Evolutionary conservation across 2,113 vertebrate genomes (phyloP).

Genomic region (Solea solea): DNA sequence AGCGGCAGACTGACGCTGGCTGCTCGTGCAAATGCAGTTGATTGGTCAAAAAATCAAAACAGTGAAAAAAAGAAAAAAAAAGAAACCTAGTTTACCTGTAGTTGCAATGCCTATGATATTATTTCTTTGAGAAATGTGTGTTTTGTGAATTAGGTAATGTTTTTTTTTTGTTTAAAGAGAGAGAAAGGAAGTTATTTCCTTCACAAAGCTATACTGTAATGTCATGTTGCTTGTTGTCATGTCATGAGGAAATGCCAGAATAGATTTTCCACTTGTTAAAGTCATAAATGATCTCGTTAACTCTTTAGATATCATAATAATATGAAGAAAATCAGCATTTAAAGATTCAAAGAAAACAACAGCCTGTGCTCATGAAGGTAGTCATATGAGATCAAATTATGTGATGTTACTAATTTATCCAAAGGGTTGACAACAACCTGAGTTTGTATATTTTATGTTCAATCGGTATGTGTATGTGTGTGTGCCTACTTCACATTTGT

Average conservation of each 20-base stretch:
- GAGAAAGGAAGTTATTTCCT: conserved; percentile 23
- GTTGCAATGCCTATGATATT: conserved; percentile 63
- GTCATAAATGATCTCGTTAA: no score
- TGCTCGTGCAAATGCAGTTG: conserved; percentile 42
- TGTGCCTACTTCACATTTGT: conserved; percentile 23
- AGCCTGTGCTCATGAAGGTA: conserved; percentile 44
- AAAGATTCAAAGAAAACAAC: conserved; percentile 44
- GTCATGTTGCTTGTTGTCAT: conserved; percentile 15
- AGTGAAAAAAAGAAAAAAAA: neutral
- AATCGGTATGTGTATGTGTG: conserved; percentile 25
- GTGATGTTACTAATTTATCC: conserved; percentile 73
- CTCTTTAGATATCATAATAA: neutral
- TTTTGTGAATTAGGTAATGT: conserved; percentile 61
- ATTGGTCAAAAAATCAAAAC: conserved; percentile 33
- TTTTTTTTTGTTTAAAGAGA: conserved; percentile 13
- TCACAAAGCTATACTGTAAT: conserved; percentile 21
- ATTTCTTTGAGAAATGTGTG: conserved; percentile 56
- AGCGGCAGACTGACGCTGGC: conserved; percentile 40
- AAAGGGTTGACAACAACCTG: conserved; percentile 50
- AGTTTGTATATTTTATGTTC: conserved; percentile 56
- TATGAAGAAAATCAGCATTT: conserved; percentile 50
- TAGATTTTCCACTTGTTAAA: conserved; percentile 7
- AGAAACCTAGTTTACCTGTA: conserved; percentile 57
- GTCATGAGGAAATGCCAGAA: conserved; percentile 37
- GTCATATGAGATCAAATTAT: conserved; percentile 43